Conservation (phyloP, 2,797 vertebrate genomes). For the Cichlasoma orientale region DNA sequence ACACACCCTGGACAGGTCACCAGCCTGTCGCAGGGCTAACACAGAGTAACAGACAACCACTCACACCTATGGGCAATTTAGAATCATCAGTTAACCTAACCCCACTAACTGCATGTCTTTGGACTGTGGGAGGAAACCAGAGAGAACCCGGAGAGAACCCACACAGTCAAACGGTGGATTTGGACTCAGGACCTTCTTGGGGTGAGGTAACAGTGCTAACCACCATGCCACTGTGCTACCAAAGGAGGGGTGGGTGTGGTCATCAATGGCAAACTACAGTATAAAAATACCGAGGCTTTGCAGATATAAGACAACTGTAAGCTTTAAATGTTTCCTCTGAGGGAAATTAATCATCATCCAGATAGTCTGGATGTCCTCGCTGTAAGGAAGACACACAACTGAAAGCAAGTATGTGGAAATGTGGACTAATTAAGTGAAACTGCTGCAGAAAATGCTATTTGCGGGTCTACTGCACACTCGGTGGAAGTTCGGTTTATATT, state of each 20-base stretch:
- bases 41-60: no score
- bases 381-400: not conserved
- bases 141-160: no score
- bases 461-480: not conserved
- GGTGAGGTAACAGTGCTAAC: no score
- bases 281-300: not conserved
- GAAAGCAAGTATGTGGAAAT: not conserved
- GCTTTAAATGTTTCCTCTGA: not conserved
- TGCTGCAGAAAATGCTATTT: not conserved
- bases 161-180: no score
- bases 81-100: no score
- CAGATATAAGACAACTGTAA: not conserved
- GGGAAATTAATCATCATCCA: accelerated
- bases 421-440: not conserved
- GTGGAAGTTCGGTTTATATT: not conserved
- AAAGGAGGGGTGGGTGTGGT: not conserved
- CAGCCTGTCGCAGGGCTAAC: no score
- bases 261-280: not conserved
- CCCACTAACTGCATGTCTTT: no score
- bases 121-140: no score
- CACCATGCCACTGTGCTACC: no score
- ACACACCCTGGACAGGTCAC: no score
- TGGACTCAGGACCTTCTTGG: no score
- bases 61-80: no score
- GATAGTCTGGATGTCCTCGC: not conserved